Evolutionary conservation across 2,113 vertebrate genomes (phyloP), one percentile per base, ranked within the genome.

Genomic region (Saimiri boliviensis): DNA sequence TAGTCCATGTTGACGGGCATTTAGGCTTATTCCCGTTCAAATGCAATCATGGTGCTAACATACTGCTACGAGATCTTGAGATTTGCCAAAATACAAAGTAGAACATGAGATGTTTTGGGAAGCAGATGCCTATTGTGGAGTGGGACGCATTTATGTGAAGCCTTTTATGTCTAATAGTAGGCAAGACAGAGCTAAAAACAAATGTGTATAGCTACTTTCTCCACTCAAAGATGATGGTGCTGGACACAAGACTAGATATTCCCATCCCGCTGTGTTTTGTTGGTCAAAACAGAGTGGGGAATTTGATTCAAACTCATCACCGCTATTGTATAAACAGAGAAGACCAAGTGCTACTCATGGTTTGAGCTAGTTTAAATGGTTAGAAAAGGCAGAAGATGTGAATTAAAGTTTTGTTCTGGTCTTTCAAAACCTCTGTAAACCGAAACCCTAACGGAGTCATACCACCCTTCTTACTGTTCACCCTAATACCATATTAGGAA

Each of bases 21-120:
- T 60, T 30, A 60, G 58, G 25, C 58, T 60, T 60, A 60, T 60
- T 30, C 58, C 58, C 58, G 30, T 60, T 60, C 58, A 60, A 60
- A 60, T 58, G 40, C 23, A 23, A 11, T 92, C 40, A 13, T 5
- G 8, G 1, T 4, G 1, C 10, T 27, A 5, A 37, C 4, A 0
- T 2, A 3, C n/a, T 13, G 3, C 17, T 8, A 6, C 8, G 40
- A 89, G 37, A 42, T 11, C 30, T 20, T 42, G n/a, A 79, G 47
- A n/a, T 4, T n/a, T 14, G 2, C 3, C 17, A 6, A 60, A 47
- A 32, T 9, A 35, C 13, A 0, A 82, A 40, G 32, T 2, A 40
- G 76, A 35, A 58, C 13, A 81, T 4, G 40, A 6, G 5, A 19
- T 35, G 19, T 25, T 25, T 87, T 6, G 16, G 12, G 11, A 60